Base-by-base conservation (phyloP, 2,888 invertebrate genomes). In the Cryptocheilus praepositus region DNA sequence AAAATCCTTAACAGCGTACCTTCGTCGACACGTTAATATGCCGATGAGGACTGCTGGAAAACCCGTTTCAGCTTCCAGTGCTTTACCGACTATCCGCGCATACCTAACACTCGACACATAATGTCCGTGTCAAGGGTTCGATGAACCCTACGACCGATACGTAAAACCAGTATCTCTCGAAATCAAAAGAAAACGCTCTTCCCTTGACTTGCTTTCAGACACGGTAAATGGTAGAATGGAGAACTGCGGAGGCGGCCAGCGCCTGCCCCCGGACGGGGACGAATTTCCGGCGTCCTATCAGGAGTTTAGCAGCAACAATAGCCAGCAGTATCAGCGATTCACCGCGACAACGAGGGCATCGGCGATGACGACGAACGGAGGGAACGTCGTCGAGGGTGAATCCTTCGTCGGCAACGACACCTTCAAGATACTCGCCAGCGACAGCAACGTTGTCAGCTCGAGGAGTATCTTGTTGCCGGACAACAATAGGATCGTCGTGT, bases 211-310 rank as follows among this genome's bases (percentile, higher is more conserved):
- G 25, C 15, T 76, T 78, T 60, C 61, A 79, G 77, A 74, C 44
- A 71, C 74, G 65, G 77, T 78, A 79, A 78, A 78, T 87, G 88
- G 88, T 85, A 89, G 85, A 75, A 90, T 90, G 90, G 90, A 90
- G 80, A 89, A 89, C 81, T 90, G 89, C 76, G 91, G 91, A 76
- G 91, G 92, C 79, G 92, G 93, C 85, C 93, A 94, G 58, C 91
- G 95, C 81, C 93, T 94, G 86, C 95, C 95, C 76, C 95, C 95
- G 52, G 95, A 95, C 89, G 95, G 95, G 81, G 94, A 95, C 88
- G 95, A 95, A 88, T 95, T 95, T 87, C 95, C 95, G 62, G 90
- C 91, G 55, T 93, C 93, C 80, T 92, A 92, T 80, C 90, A 93
- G 80, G 94, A 94, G 85, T 88, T 86, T 71, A 82, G 81, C 86